Evolutionary conservation across 2,888 invertebrate genomes (phyloP).

Genomic region (Therioaphis trifolii): DNA sequence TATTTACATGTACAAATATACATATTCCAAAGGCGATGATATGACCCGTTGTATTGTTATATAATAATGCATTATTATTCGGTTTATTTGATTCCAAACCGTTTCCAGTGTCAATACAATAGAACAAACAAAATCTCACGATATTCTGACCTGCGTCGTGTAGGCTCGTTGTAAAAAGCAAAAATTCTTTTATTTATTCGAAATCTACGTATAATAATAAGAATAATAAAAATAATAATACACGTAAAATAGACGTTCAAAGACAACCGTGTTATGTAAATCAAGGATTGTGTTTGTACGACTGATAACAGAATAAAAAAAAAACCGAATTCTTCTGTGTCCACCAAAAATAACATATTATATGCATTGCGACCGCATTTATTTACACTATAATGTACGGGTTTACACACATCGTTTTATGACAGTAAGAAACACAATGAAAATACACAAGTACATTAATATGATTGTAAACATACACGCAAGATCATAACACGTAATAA

Average conservation of each 20-base stretch:
- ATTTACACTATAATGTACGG: too few relatives aligned
- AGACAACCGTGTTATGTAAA: slow-evolving; percentile 19
- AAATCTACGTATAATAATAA: too few relatives aligned
- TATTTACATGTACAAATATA: background rate
- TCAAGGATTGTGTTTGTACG: slow-evolving; percentile 18
- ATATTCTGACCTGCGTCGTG: background rate
- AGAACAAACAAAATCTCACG: background rate
- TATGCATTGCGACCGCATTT: too few relatives aligned
- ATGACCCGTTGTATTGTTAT: background rate
- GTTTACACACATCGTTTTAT: too few relatives aligned
- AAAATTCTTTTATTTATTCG: background rate
- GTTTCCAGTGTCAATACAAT: slow-evolving; percentile 1
- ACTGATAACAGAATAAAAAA: background rate
- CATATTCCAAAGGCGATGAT: background rate
- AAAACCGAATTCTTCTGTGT: background rate
- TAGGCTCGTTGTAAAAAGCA: background rate
- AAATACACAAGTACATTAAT: too few relatives aligned
- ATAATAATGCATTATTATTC: background rate
- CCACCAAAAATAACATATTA: background rate
- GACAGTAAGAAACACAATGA: too few relatives aligned
- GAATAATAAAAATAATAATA: too few relatives aligned
- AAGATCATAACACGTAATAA: too few relatives aligned
- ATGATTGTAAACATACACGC: too few relatives aligned
- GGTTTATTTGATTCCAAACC: slow-evolving; percentile 9
- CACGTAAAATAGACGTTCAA: too few relatives aligned